Evolutionary conservation across 1,140 invertebrate genomes (phyloP), one percentile per base, ranked within the genome.

Genomic region (Eumaeus atala): DNA sequence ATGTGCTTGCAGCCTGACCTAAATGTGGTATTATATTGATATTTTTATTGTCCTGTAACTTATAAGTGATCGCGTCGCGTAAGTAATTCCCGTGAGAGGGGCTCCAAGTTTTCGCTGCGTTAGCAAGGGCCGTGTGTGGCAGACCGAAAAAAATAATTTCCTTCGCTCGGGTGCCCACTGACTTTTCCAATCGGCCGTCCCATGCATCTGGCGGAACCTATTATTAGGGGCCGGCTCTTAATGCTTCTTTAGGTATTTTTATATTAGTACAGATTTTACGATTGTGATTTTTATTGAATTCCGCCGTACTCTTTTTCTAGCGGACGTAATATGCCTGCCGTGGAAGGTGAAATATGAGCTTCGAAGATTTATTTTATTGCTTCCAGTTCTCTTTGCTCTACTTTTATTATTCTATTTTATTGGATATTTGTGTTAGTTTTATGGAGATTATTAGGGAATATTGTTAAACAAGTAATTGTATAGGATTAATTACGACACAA

Each of bases 131-230:
- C 81, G 72, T 77, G 84, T 87, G 78, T 77, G 84, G 77, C 66
- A 82, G 84, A 87, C 84, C 84, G 84, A 86, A 84, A 87, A 85
- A 87, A 87, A 84, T 84, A 76, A 87, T 84, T 86, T 81, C 74
- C 69, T 54, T 72, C 81, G 83, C 75, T 84, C 74, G 75, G 82
- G 72, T 78, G 74, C 68, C 70, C 72, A 73, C 70, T 74, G 83
- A 84, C 79, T 84, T 84, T 84, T 83, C 79, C 77, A 79, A 73
- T 63, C 76, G 71, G 74, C 75, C 79, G 79, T 83, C 80, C 75
- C 77, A 72, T 81, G 74, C 81, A 84, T 84, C 78, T 84, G 81
- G 84, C 78, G 78, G 74, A 70, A 70, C 80, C 73, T 82, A 82
- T 86, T 87, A 86, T 84, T 81, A 77, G 79, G 83, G 81, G 78